A percentile compares a stretch with the other conserved stretches of the same genome.
These are phyloP conservation scores for Dioctria linearis DNA, from an alignment of 2,888 invertebrate genomes.

Conservation along the genomic window DNA sequence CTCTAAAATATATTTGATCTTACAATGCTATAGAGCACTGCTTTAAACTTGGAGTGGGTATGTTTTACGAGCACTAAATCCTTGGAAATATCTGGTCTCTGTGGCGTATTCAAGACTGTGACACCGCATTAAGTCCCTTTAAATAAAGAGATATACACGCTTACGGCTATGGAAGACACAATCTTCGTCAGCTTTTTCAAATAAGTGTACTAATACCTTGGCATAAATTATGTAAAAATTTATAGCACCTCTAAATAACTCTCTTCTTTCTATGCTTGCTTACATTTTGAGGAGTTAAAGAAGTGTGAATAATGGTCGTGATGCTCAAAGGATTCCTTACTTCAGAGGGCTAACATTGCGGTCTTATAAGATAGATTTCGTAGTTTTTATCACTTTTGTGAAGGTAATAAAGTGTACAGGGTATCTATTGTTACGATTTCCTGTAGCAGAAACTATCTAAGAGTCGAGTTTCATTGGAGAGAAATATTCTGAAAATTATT, in stretches of 20 bases:
- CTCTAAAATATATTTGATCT: constrained; percentile 20
- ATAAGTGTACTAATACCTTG: constrained; percentile 28
- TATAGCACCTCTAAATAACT: constrained; percentile 28
- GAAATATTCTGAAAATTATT: too few species aligned
- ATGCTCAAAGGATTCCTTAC: not conserved
- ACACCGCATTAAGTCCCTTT: constrained; percentile 25
- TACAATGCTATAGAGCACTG: not conserved
- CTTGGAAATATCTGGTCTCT: constrained; percentile 38
- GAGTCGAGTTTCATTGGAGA: too few species aligned
- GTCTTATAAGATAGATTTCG: not conserved
- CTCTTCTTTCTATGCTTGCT: not conserved
- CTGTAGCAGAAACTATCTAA: too few species aligned
- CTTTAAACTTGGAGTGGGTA: constrained; percentile 18
- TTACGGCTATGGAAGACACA: not conserved
- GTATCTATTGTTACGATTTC: too few species aligned
- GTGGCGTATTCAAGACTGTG: constrained; percentile 33
- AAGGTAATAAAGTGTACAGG: too few species aligned
- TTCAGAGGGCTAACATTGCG: not conserved
- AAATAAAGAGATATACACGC: constrained; percentile 31
- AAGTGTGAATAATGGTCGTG: not conserved
- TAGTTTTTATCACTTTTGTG: not conserved
- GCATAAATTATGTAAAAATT: constrained; percentile 35
- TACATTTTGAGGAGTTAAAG: not conserved
- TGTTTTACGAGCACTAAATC: constrained; percentile 45
- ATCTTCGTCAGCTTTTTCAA: constrained; percentile 23